These are phyloP conservation scores for Drosophila dives DNA, from an alignment of 2,888 invertebrate genomes.

Conservation along the genomic window DNA sequence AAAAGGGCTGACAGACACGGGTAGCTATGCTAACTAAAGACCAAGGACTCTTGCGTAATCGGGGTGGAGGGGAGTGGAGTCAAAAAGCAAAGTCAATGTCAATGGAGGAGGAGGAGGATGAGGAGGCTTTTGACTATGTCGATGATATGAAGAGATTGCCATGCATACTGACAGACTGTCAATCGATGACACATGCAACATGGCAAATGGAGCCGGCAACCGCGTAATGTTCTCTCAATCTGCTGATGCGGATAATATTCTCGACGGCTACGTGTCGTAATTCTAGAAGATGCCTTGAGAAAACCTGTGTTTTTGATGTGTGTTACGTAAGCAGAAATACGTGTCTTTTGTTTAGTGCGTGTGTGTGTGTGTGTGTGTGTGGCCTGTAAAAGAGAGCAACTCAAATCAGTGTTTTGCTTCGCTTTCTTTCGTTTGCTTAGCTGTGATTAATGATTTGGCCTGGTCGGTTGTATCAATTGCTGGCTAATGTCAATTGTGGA, in stretches of 20 bases:
- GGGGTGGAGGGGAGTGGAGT: slow-evolving; percentile 11
- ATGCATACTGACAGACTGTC: slow-evolving; percentile 46
- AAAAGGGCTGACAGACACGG: not conserved
- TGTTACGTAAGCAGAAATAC: not conserved
- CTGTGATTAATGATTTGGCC: slow-evolving; percentile 48
- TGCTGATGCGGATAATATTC: slow-evolving; percentile 43
- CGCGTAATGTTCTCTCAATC: slow-evolving; percentile 33
- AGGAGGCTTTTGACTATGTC: not conserved
- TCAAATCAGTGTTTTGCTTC: not conserved
- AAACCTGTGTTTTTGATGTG: slow-evolving; percentile 2
- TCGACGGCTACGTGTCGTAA: slow-evolving; percentile 40
- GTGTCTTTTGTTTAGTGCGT: slow-evolving; percentile 15
- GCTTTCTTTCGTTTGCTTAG: not conserved
- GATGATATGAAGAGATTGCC: slow-evolving; percentile 8
- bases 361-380: slow-evolving; percentile 11
- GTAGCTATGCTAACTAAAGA: not conserved
- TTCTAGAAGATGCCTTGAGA: slow-evolving; percentile 18
- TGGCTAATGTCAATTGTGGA: slow-evolving; percentile 26
- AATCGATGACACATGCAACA: slow-evolving; percentile 43
- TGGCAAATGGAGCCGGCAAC: slow-evolving; percentile 27
- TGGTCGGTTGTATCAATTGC: slow-evolving; percentile 17
- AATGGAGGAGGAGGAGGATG: not conserved
- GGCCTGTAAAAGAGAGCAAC: not conserved
- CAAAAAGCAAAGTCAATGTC: slow-evolving; percentile 12
- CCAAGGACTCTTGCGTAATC: not conserved